These are phyloP conservation scores for Agonum fuliginosum DNA, from an alignment of 2,888 invertebrate species.

Conservation along the genomic window DNA sequence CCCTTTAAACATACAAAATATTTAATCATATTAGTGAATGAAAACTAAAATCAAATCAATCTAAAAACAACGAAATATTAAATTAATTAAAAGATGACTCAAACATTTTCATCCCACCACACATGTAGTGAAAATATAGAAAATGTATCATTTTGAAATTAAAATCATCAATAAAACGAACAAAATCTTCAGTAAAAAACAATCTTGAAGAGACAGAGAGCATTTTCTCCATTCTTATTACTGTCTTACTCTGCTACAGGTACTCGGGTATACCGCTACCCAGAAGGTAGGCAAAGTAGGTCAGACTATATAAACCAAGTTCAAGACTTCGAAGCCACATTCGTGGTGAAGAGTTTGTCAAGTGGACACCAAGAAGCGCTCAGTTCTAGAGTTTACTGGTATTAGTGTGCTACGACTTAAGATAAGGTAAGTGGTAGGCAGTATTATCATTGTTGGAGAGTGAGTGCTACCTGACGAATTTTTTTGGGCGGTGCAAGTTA, in stretches of 20 bases:
- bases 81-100: too few relatives aligned
- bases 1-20: too few relatives aligned
- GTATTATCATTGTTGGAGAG: constrained; percentile 7
- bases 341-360: constrained; percentile 55
- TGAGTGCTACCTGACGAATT: not conserved
- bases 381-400: not conserved
- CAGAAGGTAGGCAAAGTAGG: constrained; percentile 76
- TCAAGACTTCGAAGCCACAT: constrained; percentile 78
- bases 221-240: constrained; percentile 28
- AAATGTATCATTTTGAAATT: constrained; percentile 1
- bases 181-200: constrained; percentile 6
- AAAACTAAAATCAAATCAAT: too few relatives aligned
- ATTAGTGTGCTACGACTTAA: constrained; percentile 30
- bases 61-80: too few relatives aligned
- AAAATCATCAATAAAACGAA: constrained; percentile 24
- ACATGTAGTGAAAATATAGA: not conserved
- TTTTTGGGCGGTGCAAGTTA: not conserved
- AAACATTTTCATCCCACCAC: too few relatives aligned
- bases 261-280: constrained; percentile 55
- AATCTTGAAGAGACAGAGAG: constrained; percentile 6
- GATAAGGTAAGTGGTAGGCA: constrained; percentile 52
- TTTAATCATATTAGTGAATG: too few relatives aligned
- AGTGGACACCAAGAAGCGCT: constrained; percentile 39
- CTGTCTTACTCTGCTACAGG: constrained; percentile 19
- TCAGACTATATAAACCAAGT: constrained; percentile 89